Percentiles rank a stretch among this genome's conserved stretches.
Conservation (phyloP, 92 coral and sea anemone genomes). For the Palythoa heliodiscus region DNA sequence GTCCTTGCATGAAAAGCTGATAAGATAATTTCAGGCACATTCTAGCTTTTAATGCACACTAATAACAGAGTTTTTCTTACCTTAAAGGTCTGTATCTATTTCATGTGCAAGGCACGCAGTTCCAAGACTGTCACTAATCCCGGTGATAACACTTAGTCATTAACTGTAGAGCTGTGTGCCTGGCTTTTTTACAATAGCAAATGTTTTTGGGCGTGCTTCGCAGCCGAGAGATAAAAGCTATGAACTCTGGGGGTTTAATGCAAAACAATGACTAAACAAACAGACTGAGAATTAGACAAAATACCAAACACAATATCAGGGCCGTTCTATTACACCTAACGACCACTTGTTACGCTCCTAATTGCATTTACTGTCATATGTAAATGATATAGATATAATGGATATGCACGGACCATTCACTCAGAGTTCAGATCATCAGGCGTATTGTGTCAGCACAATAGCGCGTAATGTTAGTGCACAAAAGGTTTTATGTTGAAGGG, state of each 20-base stretch:
- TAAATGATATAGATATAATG: constrained; percentile 86
- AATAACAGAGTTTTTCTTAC: constrained; percentile 53
- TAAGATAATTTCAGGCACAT: neutral
- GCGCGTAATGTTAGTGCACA: constrained; percentile 81
- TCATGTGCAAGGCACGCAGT: constrained; percentile 57
- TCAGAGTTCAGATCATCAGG: constrained; percentile 76
- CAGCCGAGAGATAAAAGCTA: constrained; percentile 73
- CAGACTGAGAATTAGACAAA: constrained; percentile 97
- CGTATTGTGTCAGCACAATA: constrained; percentile 74
- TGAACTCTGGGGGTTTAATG: constrained; percentile 93
- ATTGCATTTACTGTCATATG: constrained; percentile 91
- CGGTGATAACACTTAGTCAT: constrained; percentile 62
- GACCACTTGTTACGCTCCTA: constrained; percentile 88
- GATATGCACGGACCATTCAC: constrained; percentile 70
- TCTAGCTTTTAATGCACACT: neutral
- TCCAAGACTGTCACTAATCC: constrained; percentile 59
- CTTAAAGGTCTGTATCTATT: constrained; percentile 51
- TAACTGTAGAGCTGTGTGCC: constrained; percentile 53
- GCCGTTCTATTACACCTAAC: constrained; percentile 85
- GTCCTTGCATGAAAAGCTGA: neutral
- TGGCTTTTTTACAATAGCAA: constrained; percentile 62
- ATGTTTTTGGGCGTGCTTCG: constrained; percentile 86
- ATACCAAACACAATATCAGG: constrained; percentile 89
- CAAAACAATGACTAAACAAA: constrained; percentile 98
- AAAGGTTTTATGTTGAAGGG: constrained; percentile 69